Conservation (phyloP, 2,888 invertebrate species). For the Callyntrura guangdongensis region DNA sequence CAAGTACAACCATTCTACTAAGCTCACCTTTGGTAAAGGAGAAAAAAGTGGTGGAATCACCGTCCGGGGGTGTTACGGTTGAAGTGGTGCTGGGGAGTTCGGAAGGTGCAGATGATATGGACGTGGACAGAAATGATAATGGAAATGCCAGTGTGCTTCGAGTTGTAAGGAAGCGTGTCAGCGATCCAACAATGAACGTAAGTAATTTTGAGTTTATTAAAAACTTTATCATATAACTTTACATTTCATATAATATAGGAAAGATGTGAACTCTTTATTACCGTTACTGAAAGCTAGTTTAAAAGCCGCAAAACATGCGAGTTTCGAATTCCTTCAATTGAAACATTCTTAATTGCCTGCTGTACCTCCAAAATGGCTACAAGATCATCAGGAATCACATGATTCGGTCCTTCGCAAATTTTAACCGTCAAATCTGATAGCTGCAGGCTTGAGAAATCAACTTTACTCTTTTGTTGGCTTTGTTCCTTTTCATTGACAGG, state of each 20-base stretch:
- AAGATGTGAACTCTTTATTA: background rate
- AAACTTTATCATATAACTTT: background rate
- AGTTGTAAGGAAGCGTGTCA: constrained; percentile 83
- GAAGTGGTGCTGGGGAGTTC: constrained; percentile 84
- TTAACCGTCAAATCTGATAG: constrained; percentile 23
- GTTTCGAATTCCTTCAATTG: constrained; percentile 23
- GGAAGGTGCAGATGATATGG: constrained; percentile 78
- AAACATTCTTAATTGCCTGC: background rate
- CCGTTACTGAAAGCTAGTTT: background rate
- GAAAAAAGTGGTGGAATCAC: constrained; percentile 81
- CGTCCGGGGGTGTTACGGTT: constrained; percentile 79
- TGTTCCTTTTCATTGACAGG: constrained; percentile 35
- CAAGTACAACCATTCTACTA: constrained; percentile 75
- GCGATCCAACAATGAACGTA: constrained; percentile 81
- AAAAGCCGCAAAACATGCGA: background rate
- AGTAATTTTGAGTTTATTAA: constrained; percentile 52
- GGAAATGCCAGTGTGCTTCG: constrained; percentile 82
- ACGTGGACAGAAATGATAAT: constrained; percentile 68
- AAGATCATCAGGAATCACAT: constrained; percentile 36
- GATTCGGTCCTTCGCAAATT: constrained; percentile 21
- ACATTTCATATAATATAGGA: background rate
- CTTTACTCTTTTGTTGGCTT: background rate
- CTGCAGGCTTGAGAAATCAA: constrained; percentile 2
- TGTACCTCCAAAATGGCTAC: constrained; percentile 3
- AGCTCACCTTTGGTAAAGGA: constrained; percentile 82